Base-by-base conservation (phyloP, 23 tunicate genomes). In the Clavelina lepadiformis region DNA sequence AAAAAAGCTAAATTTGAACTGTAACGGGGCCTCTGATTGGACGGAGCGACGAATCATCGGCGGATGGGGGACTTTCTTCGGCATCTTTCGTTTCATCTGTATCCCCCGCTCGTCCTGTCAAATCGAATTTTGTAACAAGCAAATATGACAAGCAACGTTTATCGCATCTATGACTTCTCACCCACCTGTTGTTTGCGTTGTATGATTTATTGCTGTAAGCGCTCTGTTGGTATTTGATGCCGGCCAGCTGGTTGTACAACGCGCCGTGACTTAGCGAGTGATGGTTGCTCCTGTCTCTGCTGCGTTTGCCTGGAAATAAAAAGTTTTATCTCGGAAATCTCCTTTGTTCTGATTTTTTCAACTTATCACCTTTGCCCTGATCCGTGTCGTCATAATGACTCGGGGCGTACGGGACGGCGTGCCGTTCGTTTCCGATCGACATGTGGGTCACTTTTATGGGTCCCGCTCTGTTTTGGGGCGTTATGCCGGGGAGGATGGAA, bases 361-460 rank as follows among this genome's bases (percentile, higher is more conserved):
- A 19, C 38, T 38, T 6, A 65, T 66, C 56, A 72, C 78, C 78
- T 72, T 72, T 72, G 30, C 58, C 68, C 36, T 46, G 35, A 3
- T 35, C 78, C 11, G 28, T 45, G 32, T 86, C 85, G n/a, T 86
- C 85, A 45, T 76, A 75, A 36, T 74, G 74, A 4, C 71, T 62
- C 3, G 69, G 51, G 15, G 85, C 58, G 22, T 76, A 81, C 1
- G 84, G 79, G 20, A 64, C 45, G 0, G 75, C 33, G 33, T 86
- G 77, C 19, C 95, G 53, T 54, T 86, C 95, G 51, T 61, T 86
- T 33, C 75, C 78, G 8, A 86, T 78, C 46, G 95, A 76, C 95
- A 86, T 86, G 55, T 86, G 95, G 0, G 96, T 79, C 28, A 87
- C 96, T 60, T 87, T 87, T 35, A 87, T 79, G 32, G 96, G 87